These are phyloP conservation scores for Bufo bufo DNA, from an alignment of 2,113 vertebrate species.

Conservation along the genomic window DNA sequence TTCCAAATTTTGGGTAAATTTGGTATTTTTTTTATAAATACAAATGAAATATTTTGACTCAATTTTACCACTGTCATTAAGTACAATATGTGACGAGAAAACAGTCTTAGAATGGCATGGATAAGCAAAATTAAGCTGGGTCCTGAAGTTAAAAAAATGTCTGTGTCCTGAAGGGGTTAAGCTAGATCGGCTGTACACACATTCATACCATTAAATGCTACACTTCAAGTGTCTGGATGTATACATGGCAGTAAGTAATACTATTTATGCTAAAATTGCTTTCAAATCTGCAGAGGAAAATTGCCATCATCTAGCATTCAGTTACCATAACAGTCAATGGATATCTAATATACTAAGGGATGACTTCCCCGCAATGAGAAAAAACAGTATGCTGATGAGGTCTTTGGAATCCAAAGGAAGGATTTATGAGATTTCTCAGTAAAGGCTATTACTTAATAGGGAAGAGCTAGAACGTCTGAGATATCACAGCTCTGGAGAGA, in stretches of 20 bases:
- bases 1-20: no score
- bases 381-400: constrained; percentile 23
- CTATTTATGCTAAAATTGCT: constrained; percentile 36
- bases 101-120: no score
- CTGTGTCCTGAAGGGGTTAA: neutral
- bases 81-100: no score
- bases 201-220: neutral
- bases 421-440: constrained; percentile 38
- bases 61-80: no score
- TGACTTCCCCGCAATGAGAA: constrained; percentile 21
- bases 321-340: constrained; percentile 47
- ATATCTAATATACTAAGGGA: constrained; percentile 47
- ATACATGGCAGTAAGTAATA: constrained; percentile 12
- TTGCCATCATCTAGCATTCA: constrained; percentile 31
- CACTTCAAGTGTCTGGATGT: neutral
- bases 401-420: constrained; percentile 8
- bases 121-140: no score
- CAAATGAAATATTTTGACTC: no score
- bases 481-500: neutral
- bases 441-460: constrained; percentile 12
- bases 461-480: neutral
- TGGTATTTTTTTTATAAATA: no score
- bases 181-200: neutral
- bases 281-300: constrained; percentile 27
- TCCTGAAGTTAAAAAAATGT: no score